Evolutionary conservation across 2,113 vertebrate genomes (phyloP).

Genomic region (Ovibos moschatus): DNA sequence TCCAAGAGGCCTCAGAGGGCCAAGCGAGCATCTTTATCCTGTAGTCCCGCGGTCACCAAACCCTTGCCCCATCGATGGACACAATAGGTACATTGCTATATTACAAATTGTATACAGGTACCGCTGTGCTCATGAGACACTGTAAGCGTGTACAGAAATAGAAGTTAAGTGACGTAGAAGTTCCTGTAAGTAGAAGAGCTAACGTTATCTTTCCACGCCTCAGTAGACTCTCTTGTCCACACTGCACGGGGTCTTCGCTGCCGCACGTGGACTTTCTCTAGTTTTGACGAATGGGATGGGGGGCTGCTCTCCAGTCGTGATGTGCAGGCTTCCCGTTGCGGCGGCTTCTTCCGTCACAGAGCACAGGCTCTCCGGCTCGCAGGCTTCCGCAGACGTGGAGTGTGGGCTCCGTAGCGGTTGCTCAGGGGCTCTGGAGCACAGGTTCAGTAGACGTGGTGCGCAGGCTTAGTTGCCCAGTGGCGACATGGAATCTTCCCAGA

Average conservation of each 20-base stretch:
- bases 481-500: neutral
- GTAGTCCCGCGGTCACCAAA: neutral
- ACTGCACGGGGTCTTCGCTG: neutral
- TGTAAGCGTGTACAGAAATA: too few relatives aligned
- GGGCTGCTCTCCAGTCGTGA: neutral
- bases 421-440: neutral
- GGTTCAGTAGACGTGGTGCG: neutral
- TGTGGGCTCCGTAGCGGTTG: accelerated
- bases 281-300: neutral
- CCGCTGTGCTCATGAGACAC: neutral
- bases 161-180: neutral
- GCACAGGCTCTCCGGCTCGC: neutral
- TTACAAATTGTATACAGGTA: neutral
- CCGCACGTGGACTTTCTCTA: neutral
- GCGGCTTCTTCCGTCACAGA: accelerated
- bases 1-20: neutral
- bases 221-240: neutral
- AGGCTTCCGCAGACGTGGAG: neutral
- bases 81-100: accelerated
- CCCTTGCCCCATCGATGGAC: accelerated
- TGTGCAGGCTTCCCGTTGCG: neutral
- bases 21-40: neutral
- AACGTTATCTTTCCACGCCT: neutral
- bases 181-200: neutral
- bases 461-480: neutral